These are phyloP conservation scores for Vollenhovia emeryi DNA, from an alignment of 1,140 invertebrate genomes.

Conservation along the genomic window DNA sequence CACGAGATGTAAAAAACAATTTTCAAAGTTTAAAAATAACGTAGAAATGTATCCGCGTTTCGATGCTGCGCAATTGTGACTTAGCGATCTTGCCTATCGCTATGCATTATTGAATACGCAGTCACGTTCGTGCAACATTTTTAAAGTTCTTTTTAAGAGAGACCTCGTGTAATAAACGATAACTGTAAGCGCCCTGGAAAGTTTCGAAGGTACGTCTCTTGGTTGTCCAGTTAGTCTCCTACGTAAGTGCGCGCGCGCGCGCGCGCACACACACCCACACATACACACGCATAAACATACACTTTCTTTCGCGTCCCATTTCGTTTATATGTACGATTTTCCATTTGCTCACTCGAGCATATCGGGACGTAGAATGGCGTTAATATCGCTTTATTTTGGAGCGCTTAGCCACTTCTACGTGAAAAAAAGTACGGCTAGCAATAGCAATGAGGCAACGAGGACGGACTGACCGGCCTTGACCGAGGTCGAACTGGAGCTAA, in stretches of 20 bases:
- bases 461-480: conserved; percentile 66
- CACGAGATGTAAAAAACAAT: neutral
- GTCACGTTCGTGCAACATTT: neutral
- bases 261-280: neutral
- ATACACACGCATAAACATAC: conserved; percentile 12
- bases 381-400: conserved; percentile 25
- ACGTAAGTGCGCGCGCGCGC: conserved; percentile 2
- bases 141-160: neutral
- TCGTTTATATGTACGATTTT: conserved; percentile 33
- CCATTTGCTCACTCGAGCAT: conserved; percentile 7
- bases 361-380: conserved; percentile 5
- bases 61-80: neutral
- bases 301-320: conserved; percentile 25
- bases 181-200: neutral
- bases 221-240: neutral
- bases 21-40: neutral
- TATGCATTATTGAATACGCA: neutral
- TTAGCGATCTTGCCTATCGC: neutral
- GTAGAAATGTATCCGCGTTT: neutral
- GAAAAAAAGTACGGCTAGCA: conserved; percentile 67
- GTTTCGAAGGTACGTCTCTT: conserved; percentile 9
- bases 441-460: conserved; percentile 67
- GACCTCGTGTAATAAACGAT: neutral
- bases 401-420: conserved; percentile 73
- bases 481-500: conserved; percentile 72